These are phyloP conservation scores for Okamejei kenojei DNA, from an alignment of 2,797 vertebrate species.

Conservation along the genomic window DNA sequence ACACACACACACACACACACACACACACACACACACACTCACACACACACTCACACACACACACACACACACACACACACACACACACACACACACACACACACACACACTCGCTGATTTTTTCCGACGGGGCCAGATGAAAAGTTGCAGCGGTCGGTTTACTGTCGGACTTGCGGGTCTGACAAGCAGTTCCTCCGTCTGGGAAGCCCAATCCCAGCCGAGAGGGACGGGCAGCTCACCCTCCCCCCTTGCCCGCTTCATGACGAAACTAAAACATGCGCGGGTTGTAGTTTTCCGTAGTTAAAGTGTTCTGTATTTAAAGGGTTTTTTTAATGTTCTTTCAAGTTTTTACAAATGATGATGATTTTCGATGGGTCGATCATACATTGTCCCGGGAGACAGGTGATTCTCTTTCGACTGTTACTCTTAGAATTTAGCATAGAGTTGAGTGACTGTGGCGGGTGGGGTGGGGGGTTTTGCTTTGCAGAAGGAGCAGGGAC, in stretches of 20 bases:
- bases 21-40: neutral
- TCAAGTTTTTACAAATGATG: constrained; percentile 3
- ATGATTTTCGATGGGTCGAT: constrained; percentile 39
- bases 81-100: neutral
- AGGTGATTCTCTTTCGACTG: constrained; percentile 39
- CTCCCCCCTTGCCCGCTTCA: neutral
- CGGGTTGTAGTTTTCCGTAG: constrained; percentile 78
- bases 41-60: neutral
- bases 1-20: neutral
- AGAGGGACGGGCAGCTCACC: neutral
- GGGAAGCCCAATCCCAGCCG: neutral
- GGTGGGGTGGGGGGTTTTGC: constrained; percentile 38
- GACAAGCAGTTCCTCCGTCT: neutral
- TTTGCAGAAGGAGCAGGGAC: constrained; percentile 39
- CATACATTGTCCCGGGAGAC: constrained; percentile 38
- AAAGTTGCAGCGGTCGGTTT: neutral
- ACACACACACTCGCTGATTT: neutral
- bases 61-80: neutral
- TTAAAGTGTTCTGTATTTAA: constrained; percentile 82
- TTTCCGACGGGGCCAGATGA: neutral
- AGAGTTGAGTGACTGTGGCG: constrained; percentile 44
- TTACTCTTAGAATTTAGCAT: constrained; percentile 38
- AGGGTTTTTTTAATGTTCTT: constrained; percentile 48
- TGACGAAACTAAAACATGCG: constrained; percentile 84
- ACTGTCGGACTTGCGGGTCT: neutral